phyloP scores from a whole-genome alignment of 2,113 vertebrate species.

The Melanerpes formicivorus region DNA sequence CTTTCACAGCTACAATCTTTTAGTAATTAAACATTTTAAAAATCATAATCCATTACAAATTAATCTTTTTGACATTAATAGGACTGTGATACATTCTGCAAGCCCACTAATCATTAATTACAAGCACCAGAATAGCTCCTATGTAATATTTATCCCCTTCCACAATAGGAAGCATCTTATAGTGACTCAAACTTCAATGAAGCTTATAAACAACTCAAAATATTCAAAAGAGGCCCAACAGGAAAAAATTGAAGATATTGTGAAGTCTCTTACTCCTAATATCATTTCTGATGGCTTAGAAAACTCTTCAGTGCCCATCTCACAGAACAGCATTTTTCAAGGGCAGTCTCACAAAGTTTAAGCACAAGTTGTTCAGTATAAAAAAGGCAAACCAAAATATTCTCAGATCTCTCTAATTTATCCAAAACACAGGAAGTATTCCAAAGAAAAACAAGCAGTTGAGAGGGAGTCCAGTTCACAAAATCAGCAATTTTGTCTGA shows the following conservation, averaged over 20 bases:
- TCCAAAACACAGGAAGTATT: conserved; percentile 42
- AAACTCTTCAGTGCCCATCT: neutral
- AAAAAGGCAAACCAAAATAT: conserved; percentile 8
- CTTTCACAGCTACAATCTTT: neutral
- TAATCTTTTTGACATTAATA: neutral
- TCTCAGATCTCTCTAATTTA: conserved; percentile 8
- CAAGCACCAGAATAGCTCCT: neutral
- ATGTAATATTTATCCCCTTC: neutral
- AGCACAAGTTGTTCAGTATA: neutral
- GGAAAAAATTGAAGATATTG: neutral
- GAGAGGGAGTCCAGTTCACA: neutral
- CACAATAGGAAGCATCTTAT: neutral
- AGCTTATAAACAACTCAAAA: neutral
- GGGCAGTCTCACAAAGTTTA: neutral
- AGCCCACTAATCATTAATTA: neutral
- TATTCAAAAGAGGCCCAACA: neutral
- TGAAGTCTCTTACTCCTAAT: neutral
- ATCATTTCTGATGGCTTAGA: neutral
- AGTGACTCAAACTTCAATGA: neutral
- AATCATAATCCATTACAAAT: neutral
- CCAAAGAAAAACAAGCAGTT: conserved; percentile 34
- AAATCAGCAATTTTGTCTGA: neutral
- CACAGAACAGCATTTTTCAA: neutral
- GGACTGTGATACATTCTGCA: neutral
- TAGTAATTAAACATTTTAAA: neutral